Evolutionary conservation across 2,113 vertebrate species (phyloP), one percentile per base, ranked within the genome.

Genomic region (Morone chrysops): DNA sequence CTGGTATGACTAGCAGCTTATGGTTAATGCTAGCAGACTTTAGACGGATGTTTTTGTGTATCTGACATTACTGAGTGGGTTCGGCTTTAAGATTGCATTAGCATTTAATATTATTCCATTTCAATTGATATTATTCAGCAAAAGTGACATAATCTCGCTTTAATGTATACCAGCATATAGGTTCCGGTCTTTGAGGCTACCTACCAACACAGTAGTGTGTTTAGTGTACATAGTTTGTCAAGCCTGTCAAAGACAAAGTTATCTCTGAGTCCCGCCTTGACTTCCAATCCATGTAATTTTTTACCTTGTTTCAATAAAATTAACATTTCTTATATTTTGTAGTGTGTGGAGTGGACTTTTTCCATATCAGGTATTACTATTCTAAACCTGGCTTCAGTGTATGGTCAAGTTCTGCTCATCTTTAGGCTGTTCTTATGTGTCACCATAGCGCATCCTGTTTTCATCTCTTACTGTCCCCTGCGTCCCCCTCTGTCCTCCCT

Each of bases 301-400:
- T 62, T 59, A 81, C 31, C 25, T n/a, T 18, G 20, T 88, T 90
- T 80, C 68, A 88, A 88, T 89, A 89, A 92, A 91, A 83, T 62
- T 2, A 84, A 79, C 13, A 57, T 83, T 83, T 90, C 13, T 61
- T 16, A 69, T 20, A 69, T n/a, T 43, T 71, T 36, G 1, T 41
- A 13, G 5, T 50, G 14, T 70, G 67, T 59, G 9, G 56, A 60
- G 8, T 54, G 8, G 51, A 74, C 13, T 54, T 69, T 68, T 63
- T 48, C 20, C 9, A 61, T 4, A 13, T 53, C 2, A 31, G n/a
- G 36, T 45, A 45, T 70, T 0, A 12, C 6, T 31, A 31, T 31
- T 11, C 40, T 51, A n/a, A 63, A 56, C 14, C 51, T 71, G 31
- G n/a, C 43, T 12, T 31, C 4, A 51, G 16, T 65, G 31, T 31